phyloP scores from a whole-genome alignment of 1,140 invertebrate genomes.

The Thalassaphorura encarpata region DNA sequence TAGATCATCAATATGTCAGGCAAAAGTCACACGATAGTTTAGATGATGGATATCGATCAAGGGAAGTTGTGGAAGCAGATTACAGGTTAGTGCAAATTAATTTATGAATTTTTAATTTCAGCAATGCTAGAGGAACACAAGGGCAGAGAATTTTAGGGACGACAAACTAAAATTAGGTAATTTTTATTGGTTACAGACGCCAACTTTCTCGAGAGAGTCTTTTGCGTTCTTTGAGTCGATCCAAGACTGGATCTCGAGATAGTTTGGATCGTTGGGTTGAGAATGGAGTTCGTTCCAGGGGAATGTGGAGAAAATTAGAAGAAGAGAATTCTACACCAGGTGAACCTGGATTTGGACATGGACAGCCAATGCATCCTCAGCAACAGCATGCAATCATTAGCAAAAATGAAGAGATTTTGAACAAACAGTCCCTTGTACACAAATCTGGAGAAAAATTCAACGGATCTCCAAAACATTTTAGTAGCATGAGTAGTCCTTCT shows the following conservation, averaged over 20 bases:
- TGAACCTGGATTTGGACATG: too few species aligned
- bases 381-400: slow-evolving; percentile 38
- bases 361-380: slow-evolving; percentile 34
- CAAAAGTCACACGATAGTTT: slow-evolving; percentile 31
- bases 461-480: neutral
- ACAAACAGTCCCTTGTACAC: too few species aligned
- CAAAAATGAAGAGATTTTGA: neutral
- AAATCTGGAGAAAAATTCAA: too few species aligned
- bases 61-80: slow-evolving; percentile 32
- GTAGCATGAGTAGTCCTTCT: slow-evolving; percentile 12
- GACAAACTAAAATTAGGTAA: slow-evolving; percentile 2
- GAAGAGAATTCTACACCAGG: too few species aligned
- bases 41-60: slow-evolving; percentile 30
- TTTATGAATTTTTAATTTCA: neutral
- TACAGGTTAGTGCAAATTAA: slow-evolving; percentile 19
- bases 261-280: slow-evolving; percentile 33
- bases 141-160: neutral
- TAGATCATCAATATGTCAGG: slow-evolving; percentile 30
- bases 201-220: slow-evolving; percentile 30
- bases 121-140: neutral
- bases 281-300: slow-evolving; percentile 26
- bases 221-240: slow-evolving; percentile 28
- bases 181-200: slow-evolving; percentile 21
- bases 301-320: slow-evolving; percentile 23
- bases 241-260: slow-evolving; percentile 30